Evolutionary conservation across 2,888 invertebrate genomes (phyloP), one percentile per base, ranked within the genome.

Genomic region (Thecophora atra): DNA sequence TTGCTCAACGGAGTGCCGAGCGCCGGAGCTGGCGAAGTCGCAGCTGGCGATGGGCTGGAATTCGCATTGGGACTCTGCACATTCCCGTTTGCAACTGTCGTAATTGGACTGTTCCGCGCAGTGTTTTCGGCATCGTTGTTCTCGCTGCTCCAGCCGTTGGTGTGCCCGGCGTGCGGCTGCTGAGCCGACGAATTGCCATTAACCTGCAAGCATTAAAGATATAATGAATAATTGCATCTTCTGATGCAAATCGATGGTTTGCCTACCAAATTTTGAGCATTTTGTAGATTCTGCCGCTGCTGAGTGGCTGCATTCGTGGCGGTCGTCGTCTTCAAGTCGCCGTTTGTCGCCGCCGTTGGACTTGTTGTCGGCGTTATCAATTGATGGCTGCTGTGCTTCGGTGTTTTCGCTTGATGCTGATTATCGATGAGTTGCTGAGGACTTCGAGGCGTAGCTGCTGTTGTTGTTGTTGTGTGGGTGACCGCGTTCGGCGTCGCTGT

Each of bases 171-270:
- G 67, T 80, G 80, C 3, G 80, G 77, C 52, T n/a, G n/a, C n/a
- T 82, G 83, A 26, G 82, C 82, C 13, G 81, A 77, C 11, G 77
- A 75, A 72, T 79, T 82, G 0, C 78, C 80, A 62, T 79, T 82
- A 21, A 71, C 70, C 75, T 73, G 62, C 58, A 26, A 47, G 54
- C 19, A 42, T 64, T 1, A 26, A 54, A 4, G 21, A 26, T 47
- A 47, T 60, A 44, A 19, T 3, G 19, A 7, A 58, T 37, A 67
- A 58, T 42, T 44, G 19, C 0, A n/a, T n/a, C n/a, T n/a, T n/a
- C n/a, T n/a, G n/a, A n/a, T n/a, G n/a, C n/a, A n/a, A n/a, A n/a
- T n/a, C n/a, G n/a, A n/a, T n/a, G n/a, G n/a, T n/a, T n/a, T n/a
- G 24, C 74, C 76, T 52, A 82, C 82, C 74, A 81, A 78, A 76